Evolutionary conservation across 2,797 vertebrate species (phyloP).

Genomic region (Tiaroga cobitis): DNA sequence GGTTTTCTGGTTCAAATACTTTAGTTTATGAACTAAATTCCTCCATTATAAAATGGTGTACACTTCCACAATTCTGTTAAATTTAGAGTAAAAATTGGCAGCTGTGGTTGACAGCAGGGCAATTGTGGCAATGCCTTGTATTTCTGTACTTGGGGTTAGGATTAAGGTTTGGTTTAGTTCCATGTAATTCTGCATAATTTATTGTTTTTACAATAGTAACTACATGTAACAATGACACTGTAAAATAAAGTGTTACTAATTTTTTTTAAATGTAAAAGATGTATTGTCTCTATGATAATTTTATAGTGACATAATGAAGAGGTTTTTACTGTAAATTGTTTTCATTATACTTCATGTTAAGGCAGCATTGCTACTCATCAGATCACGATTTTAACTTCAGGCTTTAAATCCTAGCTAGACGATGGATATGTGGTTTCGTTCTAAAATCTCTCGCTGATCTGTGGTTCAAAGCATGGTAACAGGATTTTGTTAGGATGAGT

Average conservation of each 20-base stretch:
- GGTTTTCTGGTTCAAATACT: conserved; percentile 7
- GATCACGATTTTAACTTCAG: conserved; percentile 2
- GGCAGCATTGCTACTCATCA: conserved; percentile 15
- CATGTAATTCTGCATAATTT: no score
- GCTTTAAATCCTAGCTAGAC: conserved; percentile 50
- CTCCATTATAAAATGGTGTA: neutral
- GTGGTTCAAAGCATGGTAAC: conserved; percentile 40
- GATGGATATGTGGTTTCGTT: conserved; percentile 40
- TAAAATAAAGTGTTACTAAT: no score
- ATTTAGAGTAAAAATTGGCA: neutral
- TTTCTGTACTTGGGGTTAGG: no score
- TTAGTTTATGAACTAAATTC: conserved; percentile 8
- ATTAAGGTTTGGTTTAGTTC: no score
- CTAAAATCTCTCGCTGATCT: conserved; percentile 41
- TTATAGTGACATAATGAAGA: no score
- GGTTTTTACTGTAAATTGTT: neutral
- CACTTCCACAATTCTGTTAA: neutral
- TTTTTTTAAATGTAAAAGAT: no score
- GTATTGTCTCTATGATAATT: no score
- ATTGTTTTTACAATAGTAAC: no score
- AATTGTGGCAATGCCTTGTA: neutral
- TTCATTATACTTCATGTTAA: neutral
- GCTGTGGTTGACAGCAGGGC: neutral
- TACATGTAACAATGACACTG: no score
- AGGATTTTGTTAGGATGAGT: conserved; percentile 54